These are phyloP conservation scores for Argynnis bischoffii DNA, from an alignment of 2,888 invertebrate genomes.

Conservation along the genomic window DNA sequence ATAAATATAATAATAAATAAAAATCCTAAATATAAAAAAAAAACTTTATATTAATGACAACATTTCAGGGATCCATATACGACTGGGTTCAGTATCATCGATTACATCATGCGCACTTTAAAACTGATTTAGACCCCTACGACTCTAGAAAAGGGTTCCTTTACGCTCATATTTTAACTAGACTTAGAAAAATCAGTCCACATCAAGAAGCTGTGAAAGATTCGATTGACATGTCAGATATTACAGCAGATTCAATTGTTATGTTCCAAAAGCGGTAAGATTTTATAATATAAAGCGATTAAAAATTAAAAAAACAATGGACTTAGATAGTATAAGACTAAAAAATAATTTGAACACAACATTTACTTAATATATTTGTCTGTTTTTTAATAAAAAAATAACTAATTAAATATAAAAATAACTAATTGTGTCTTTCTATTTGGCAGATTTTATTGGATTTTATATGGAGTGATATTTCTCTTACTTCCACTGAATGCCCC, in stretches of 20 bases:
- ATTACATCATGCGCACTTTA: constrained; percentile 90
- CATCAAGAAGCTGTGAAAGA: constrained; percentile 84
- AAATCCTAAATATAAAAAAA: too few relatives aligned
- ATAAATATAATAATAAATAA: neutral
- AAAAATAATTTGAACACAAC: too few relatives aligned
- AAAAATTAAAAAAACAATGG: neutral
- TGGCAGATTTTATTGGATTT: constrained; percentile 85
- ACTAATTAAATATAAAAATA: too few relatives aligned
- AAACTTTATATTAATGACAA: neutral
- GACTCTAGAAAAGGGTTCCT: constrained; percentile 90
- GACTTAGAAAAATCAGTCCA: constrained; percentile 85
- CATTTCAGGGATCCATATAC: constrained; percentile 88
- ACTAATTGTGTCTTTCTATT: constrained; percentile 41
- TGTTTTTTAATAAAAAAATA: too few relatives aligned
- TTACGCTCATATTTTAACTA: constrained; percentile 89
- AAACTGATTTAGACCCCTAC: constrained; percentile 90
- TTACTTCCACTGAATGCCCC: constrained; percentile 89
- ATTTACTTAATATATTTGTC: too few relatives aligned
- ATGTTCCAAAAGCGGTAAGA: constrained; percentile 91
- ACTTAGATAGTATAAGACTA: neutral
- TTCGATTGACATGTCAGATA: constrained; percentile 89
- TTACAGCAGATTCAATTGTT: constrained; percentile 88
- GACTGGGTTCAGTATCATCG: constrained; percentile 92
- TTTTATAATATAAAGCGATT: too few relatives aligned
- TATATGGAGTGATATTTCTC: constrained; percentile 85